A percentile compares a stretch with the other conserved stretches of the same genome.
Evolutionary conservation across 2,888 invertebrate species (phyloP).

Genomic region (Diaphora mendica): DNA sequence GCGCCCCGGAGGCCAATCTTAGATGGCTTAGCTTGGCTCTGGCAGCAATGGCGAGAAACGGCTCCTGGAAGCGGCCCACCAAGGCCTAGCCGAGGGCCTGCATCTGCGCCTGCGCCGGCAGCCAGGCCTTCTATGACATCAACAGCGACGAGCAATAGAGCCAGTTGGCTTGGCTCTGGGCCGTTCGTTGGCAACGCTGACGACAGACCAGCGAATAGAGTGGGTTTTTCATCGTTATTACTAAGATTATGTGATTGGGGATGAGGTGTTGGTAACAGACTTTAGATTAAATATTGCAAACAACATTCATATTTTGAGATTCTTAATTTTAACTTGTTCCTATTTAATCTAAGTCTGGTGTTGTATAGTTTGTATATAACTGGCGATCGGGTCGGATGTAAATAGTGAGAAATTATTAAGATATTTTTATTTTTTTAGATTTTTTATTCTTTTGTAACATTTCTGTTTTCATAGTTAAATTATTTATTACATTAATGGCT

Average conservation of each 20-base stretch:
- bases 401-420: constrained; percentile 59
- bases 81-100: constrained; percentile 64
- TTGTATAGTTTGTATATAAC: constrained; percentile 61
- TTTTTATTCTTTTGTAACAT: constrained; percentile 51
- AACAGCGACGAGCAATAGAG: constrained; percentile 70
- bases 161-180: constrained; percentile 83
- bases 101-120: constrained; percentile 59
- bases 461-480: constrained; percentile 61
- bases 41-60: constrained; percentile 87
- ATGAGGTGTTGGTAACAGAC: constrained; percentile 74
- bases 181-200: constrained; percentile 83
- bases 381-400: constrained; percentile 59
- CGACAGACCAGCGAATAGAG: constrained; percentile 78
- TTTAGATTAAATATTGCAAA: constrained; percentile 75
- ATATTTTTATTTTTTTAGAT: constrained; percentile 48
- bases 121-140: constrained; percentile 63
- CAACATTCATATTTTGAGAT: constrained; percentile 35
- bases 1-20: constrained; percentile 81
- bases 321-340: constrained; percentile 62
- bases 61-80: constrained; percentile 69
- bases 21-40: constrained; percentile 86
- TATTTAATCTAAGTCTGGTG: constrained; percentile 76
- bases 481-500: constrained; percentile 71
- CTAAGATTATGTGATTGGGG: constrained; percentile 82
- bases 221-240: constrained; percentile 83